These are phyloP conservation scores for Platycnemis pennipes DNA, from an alignment of 2,888 invertebrate genomes.

Conservation along the genomic window DNA sequence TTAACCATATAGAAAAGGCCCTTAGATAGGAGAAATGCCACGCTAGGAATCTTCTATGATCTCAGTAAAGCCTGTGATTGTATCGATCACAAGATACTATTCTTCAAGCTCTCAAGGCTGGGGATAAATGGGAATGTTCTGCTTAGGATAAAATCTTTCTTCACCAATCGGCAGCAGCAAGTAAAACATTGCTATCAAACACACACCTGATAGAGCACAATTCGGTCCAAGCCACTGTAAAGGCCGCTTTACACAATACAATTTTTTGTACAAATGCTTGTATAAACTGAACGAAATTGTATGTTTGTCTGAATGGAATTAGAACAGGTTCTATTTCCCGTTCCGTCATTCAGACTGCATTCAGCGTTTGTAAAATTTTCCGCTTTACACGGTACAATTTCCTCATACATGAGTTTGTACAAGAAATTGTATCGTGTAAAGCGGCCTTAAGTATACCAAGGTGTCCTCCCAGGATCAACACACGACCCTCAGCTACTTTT, in stretches of 20 bases:
- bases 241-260: no score
- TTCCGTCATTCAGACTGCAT: no score
- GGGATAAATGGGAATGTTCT: not conserved
- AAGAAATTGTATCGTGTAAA: no score
- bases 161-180: not conserved
- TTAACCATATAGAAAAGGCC: no score
- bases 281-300: no score
- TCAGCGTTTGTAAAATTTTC: no score
- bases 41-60: constrained; percentile 59
- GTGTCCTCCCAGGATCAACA: not conserved
- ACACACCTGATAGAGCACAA: not conserved
- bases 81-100: constrained; percentile 18
- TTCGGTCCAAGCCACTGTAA: not conserved
- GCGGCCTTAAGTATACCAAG: not conserved
- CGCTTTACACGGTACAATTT: no score
- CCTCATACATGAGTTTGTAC: no score
- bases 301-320: no score
- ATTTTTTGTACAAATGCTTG: no score
- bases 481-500: not conserved
- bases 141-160: constrained; percentile 16
- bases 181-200: not conserved
- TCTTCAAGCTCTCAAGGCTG: not conserved
- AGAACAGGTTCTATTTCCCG: no score
- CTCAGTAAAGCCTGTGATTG: constrained; percentile 51
- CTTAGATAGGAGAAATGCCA: not conserved